These are phyloP conservation scores for Channa striata DNA, from an alignment of 2,797 vertebrate genomes.

Conservation along the genomic window DNA sequence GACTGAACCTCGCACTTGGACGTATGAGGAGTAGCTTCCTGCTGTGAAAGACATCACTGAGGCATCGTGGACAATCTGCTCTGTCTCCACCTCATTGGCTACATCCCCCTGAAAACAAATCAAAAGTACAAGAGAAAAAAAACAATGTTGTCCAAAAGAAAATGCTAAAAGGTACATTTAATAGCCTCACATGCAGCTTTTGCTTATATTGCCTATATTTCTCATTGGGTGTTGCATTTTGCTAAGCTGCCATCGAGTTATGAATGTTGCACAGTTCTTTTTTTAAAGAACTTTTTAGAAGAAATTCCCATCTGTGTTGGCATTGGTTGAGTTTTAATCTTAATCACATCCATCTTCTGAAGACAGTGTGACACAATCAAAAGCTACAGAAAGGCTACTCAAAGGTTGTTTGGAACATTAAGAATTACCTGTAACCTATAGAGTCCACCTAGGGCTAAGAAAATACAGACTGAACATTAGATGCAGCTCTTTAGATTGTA, in stretches of 20 bases:
- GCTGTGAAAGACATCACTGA: constrained; percentile 95
- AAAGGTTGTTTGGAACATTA: too few relatives aligned
- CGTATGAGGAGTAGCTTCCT: constrained; percentile 96
- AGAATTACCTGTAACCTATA: too few relatives aligned
- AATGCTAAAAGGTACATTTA: not conserved
- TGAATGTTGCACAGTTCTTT: not conserved
- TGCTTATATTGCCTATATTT: not conserved
- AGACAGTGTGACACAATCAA: not conserved
- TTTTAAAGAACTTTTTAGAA: not conserved
- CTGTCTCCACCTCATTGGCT: constrained; percentile 98
- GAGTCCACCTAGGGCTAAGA: too few relatives aligned
- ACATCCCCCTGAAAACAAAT: constrained; percentile 90
- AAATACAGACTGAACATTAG: too few relatives aligned
- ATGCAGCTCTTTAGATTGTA: too few relatives aligned
- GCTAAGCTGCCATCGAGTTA: not conserved
- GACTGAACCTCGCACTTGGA: constrained; percentile 97
- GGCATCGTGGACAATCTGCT: constrained; percentile 96
- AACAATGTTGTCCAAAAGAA: not conserved
- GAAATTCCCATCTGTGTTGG: not conserved
- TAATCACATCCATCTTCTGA: not conserved
- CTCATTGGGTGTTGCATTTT: not conserved
- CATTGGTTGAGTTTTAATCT: not conserved
- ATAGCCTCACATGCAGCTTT: not conserved
- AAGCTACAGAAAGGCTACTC: too few relatives aligned
- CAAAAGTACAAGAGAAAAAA: constrained; percentile 6